Base-by-base conservation (phyloP, 1,140 invertebrate species). In the Saccostrea echinata region DNA sequence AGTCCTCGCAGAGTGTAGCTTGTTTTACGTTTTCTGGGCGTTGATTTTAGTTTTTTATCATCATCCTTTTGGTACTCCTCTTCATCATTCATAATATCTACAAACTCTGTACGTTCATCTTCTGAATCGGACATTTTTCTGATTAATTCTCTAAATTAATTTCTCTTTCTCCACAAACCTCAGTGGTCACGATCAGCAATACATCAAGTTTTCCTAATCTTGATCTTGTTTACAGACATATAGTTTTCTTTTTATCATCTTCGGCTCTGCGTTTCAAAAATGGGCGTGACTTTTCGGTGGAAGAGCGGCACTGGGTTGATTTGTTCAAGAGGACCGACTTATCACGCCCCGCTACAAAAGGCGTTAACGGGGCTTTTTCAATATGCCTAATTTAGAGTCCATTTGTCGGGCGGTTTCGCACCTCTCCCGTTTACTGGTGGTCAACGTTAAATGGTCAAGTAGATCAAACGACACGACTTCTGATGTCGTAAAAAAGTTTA, bases 1-100 rank as follows among this genome's bases (percentile, higher is more conserved):
- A 91, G 84, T 18, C 89, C 91, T 18, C 80, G 86, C 21, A 89
- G 27, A n/a, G 86, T 53, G 64, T 88, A 89, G 53, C 84, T 86
- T 6, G 86, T 80, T 51, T 87, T 86, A 24, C 88, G 27, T 80
- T 71, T 89, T 53, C 57, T 55, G 21, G 61, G 12, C 43, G 13
- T 27, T n/a, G 21, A 3, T 51, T 51, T 33, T 27, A 13, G 9
- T 52, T 51, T 51, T 35, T 33, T 24, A 12, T 43, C 21, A n/a
- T 82, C 21, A 11, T 51, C 35, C 35, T 18, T n/a, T 27, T 82
- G 33, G 8, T 71, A 1, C 12, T 12, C 27, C 16, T 71, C 68
- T 27, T 71, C 68, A 71, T 71, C 68, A 33, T 71, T 71, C 27
- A 71, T 18, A 33, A 71, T 71, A 27, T 71, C 68, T 16, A 71